phyloP scores from a whole-genome alignment of 1,140 invertebrate genomes.

The Drosophila parabipectinata region DNA sequence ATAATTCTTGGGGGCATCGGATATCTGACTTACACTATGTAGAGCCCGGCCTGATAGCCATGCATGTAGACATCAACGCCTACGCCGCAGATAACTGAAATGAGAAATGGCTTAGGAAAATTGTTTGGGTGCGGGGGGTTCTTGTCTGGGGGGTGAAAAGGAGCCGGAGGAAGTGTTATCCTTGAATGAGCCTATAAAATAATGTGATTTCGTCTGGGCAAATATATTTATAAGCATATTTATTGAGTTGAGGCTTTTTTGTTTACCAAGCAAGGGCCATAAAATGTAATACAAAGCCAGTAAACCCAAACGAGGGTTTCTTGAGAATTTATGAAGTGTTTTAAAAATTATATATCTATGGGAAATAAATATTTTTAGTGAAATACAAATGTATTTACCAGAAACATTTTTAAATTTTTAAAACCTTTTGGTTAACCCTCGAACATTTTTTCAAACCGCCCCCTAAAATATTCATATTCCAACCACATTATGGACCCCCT shows the following conservation, averaged over 20 bases:
- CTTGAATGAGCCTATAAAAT: slow-evolving; percentile 58
- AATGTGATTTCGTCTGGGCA: slow-evolving; percentile 49
- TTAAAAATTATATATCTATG: background rate
- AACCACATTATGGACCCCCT: slow-evolving; percentile 42
- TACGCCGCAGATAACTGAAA: slow-evolving; percentile 81
- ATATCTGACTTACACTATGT: slow-evolving; percentile 71
- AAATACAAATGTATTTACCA: background rate
- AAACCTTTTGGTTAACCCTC: background rate
- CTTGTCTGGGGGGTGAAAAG: background rate
- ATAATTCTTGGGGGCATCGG: background rate
- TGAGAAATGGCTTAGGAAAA: slow-evolving; percentile 52
- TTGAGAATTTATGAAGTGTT: slow-evolving; percentile 3
- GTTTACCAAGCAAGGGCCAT: slow-evolving; percentile 44
- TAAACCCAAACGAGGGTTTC: slow-evolving; percentile 37
- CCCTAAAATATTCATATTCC: slow-evolving; percentile 48
- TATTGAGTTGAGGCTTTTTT: slow-evolving; percentile 48
- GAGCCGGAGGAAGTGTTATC: slow-evolving; percentile 19
- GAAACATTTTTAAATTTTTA: background rate
- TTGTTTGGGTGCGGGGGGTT: background rate
- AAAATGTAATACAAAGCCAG: slow-evolving; percentile 59
- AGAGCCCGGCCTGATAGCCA: slow-evolving; percentile 74
- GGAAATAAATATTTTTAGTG: background rate
- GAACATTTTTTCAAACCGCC: slow-evolving; percentile 10
- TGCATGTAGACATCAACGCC: slow-evolving; percentile 79
- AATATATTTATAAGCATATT: slow-evolving; percentile 60